Base-by-base conservation (phyloP, 2,888 invertebrate genomes). In the Lymantria dispar region DNA sequence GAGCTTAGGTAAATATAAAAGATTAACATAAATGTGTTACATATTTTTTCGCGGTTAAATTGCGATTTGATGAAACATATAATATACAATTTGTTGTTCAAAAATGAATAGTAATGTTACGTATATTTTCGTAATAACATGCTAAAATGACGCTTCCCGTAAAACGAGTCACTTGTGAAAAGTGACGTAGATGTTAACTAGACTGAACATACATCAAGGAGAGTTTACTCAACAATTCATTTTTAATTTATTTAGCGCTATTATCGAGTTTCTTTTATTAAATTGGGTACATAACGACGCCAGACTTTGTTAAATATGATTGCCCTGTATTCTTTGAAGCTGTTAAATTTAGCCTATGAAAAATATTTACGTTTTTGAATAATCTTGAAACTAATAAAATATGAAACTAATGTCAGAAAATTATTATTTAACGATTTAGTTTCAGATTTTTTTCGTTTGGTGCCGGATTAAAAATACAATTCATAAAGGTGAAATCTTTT, bases 121-220 rank as follows among this genome's bases (percentile, higher is more conserved):
- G 43, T 29, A 40, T 8, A 38, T 7, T 48, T 55, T 39, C 51
- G 52, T 64, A 55, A 56, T 51, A 37, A 44, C 2, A 37, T 56
- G 58, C 10, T 50, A 57, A 65, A 54, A 29, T 56, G 45, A 51
- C 54, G 52, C 40, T 56, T 42, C 41, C 3, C 33, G 44, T 50
- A 13, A 41, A 50, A 43, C 33, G 38, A 44, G 29, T 52, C 42
- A 12, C 43, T 55, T 41, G 33, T 22, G 11, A 8, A 30, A 43
- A 31, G 38, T 68, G 63, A 62, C 69, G 63, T 50, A 12, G 37
- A 41, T 45, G 54, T 43, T 63, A 63, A 65, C 13, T 40, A 40
- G 40, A 40, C 12, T 40, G 9, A 45, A 11, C n/a, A 45, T 1
- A 45, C 22, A 33, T 22, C 36, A 44, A 33, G 15, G 44, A 13